Percentiles rank a stretch among this genome's conserved stretches.
These are phyloP conservation scores for Tyrophagus putrescentiae DNA, from an alignment of 1,140 invertebrate species.

Conservation along the genomic window DNA sequence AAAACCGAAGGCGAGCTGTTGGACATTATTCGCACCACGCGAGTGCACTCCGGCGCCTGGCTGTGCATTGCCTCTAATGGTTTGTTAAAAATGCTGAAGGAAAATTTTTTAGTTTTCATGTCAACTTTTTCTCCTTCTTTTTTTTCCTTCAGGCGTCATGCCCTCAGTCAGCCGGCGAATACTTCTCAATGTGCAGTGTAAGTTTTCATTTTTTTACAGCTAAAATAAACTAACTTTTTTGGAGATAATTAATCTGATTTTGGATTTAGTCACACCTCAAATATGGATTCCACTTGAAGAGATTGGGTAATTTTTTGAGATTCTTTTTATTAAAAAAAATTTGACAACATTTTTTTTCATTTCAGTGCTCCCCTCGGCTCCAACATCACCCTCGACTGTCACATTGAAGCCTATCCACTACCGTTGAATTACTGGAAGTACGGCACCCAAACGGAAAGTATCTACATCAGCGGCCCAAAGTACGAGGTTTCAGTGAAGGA, in stretches of 20 bases:
- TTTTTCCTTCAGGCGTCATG: constrained; percentile 39
- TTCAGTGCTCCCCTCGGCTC: constrained; percentile 34
- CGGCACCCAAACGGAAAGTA: constrained; percentile 31
- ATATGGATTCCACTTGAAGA: constrained; percentile 15
- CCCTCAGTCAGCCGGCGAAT: constrained; percentile 64
- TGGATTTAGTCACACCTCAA: constrained; percentile 11
- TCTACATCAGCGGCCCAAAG: constrained; percentile 26
- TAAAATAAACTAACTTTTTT: constrained; percentile 27
- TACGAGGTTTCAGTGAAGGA: constrained; percentile 26
- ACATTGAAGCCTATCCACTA: constrained; percentile 31
- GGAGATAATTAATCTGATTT: constrained; percentile 43
- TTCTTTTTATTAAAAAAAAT: background rate
- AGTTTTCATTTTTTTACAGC: constrained; percentile 39
- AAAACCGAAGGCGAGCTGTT: constrained; percentile 18
- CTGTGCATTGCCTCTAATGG: constrained; percentile 60
- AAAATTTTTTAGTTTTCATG: background rate
- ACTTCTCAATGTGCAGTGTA: constrained; percentile 58
- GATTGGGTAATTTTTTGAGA: constrained; percentile 8
- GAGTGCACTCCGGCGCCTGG: constrained; percentile 76
- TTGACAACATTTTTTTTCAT: background rate
- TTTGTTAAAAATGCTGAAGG: background rate
- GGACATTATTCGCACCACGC: constrained; percentile 13
- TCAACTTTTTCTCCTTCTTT: background rate
- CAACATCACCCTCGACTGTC: constrained; percentile 35
- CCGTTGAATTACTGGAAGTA: constrained; percentile 29